Conservation (phyloP, 1,140 invertebrate species). For the Caerostris extrusa region DNA sequence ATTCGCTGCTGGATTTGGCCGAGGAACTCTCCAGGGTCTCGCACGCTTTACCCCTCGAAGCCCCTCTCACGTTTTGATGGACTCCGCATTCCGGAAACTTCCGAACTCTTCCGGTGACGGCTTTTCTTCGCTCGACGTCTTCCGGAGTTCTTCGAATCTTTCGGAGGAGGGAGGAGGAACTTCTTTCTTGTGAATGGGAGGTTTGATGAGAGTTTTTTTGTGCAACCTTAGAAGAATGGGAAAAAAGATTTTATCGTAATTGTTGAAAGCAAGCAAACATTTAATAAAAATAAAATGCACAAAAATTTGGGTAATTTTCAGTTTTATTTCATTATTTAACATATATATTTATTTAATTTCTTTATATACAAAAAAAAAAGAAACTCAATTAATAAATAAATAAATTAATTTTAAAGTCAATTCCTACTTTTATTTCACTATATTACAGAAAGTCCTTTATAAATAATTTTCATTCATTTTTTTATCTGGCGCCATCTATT, state of each 20-base stretch:
- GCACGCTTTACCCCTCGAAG: neutral
- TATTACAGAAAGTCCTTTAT: too few species aligned
- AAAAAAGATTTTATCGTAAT: neutral
- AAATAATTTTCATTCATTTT: too few species aligned
- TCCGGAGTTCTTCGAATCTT: slow-evolving; percentile 57
- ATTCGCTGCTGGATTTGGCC: slow-evolving; percentile 71
- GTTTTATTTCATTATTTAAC: too few species aligned
- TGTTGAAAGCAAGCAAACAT: neutral
- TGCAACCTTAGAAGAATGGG: neutral
- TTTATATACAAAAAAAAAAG: too few species aligned
- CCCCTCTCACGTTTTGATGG: neutral
- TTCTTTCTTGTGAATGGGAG: neutral
- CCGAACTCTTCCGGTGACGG: slow-evolving; percentile 69
- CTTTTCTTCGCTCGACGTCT: slow-evolving; percentile 63
- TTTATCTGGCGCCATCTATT: too few species aligned
- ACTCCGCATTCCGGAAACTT: slow-evolving; percentile 67
- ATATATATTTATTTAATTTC: too few species aligned
- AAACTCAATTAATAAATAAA: too few species aligned
- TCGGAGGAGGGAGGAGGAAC: neutral
- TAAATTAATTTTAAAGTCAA: too few species aligned
- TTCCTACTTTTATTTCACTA: too few species aligned
- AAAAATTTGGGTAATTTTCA: too few species aligned
- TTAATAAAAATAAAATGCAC: neutral
- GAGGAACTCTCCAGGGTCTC: slow-evolving; percentile 68
- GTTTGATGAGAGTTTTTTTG: neutral